Percentiles rank a stretch among this genome's conserved stretches.
These are phyloP conservation scores for Chondrilla cf. caribensis DNA, from an alignment of 37 sponge, comb jelly and placozoan genomes.

Conservation along the genomic window DNA sequence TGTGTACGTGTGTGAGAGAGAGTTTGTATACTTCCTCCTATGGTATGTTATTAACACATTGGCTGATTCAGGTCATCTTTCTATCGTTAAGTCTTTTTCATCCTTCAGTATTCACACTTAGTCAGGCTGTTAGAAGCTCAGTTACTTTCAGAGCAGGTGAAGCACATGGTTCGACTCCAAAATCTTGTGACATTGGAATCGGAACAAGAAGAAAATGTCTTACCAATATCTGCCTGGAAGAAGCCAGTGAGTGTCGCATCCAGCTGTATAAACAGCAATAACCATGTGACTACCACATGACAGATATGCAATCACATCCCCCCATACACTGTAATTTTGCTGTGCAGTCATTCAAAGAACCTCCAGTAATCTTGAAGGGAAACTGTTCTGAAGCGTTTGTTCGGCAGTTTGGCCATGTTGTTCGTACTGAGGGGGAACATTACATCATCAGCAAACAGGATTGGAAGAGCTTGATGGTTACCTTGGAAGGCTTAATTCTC, in stretches of 20 bases:
- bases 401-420: neutral
- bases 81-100: neutral
- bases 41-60: too few relatives aligned
- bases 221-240: conserved; percentile 78
- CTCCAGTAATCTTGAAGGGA: conserved; percentile 11
- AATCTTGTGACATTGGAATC: conserved; percentile 44
- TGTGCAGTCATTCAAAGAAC: conserved; percentile 20
- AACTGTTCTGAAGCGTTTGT: neutral
- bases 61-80: too few relatives aligned
- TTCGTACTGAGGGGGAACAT: neutral
- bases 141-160: conserved; percentile 51
- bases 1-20: too few relatives aligned
- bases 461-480: neutral
- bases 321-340: neutral
- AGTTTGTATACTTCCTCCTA: too few relatives aligned
- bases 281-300: neutral
- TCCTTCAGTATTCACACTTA: conserved; percentile 22
- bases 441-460: neutral
- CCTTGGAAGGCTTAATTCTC: conserved; percentile 21
- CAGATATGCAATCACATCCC: neutral
- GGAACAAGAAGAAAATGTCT: conserved; percentile 58
- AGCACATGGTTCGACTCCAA: conserved; percentile 35
- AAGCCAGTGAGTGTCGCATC: conserved; percentile 27
- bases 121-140: conserved; percentile 42
- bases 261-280: neutral